These are phyloP conservation scores for Chelonus formosanus DNA, from an alignment of 2,888 invertebrate genomes.

Conservation along the genomic window DNA sequence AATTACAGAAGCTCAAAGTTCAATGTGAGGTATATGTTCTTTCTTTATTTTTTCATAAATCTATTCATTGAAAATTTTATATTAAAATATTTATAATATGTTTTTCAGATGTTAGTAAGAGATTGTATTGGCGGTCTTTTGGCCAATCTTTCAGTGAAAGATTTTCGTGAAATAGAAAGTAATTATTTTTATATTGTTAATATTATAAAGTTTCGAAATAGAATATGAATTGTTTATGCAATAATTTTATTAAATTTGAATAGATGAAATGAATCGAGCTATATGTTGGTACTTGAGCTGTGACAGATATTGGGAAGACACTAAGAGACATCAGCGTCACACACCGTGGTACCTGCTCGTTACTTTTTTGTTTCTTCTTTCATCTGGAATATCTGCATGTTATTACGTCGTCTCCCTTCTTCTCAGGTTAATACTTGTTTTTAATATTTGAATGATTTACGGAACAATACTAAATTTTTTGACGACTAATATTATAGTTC, in stretches of 20 bases:
- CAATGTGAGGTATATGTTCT: conserved; percentile 70
- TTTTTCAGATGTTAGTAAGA: conserved; percentile 73
- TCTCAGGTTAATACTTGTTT: conserved; percentile 74
- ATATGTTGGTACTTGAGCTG: conserved; percentile 94
- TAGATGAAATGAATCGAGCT: conserved; percentile 87
- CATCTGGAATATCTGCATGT: conserved; percentile 85
- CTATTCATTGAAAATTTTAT: neutral
- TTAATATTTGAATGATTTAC: conserved; percentile 32
- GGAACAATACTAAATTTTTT: neutral
- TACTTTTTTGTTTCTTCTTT: conserved; percentile 81
- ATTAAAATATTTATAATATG: conserved; percentile 43
- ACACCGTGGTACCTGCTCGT: conserved; percentile 84
- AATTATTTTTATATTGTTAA: conserved; percentile 33
- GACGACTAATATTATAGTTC: conserved; percentile 66
- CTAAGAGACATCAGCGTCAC: conserved; percentile 75
- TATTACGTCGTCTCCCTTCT: conserved; percentile 93
- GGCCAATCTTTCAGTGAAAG: conserved; percentile 80
- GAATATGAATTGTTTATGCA: neutral
- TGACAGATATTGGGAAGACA: conserved; percentile 91
- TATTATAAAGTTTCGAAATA: conserved; percentile 4
- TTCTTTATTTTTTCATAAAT: too few species aligned
- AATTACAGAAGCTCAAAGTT: conserved; percentile 76
- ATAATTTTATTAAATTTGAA: neutral
- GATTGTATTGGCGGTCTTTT: conserved; percentile 85
- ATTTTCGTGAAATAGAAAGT: conserved; percentile 90